These are phyloP conservation scores for Conistra vaccinii DNA, from an alignment of 2,888 invertebrate genomes.

Conservation along the genomic window DNA sequence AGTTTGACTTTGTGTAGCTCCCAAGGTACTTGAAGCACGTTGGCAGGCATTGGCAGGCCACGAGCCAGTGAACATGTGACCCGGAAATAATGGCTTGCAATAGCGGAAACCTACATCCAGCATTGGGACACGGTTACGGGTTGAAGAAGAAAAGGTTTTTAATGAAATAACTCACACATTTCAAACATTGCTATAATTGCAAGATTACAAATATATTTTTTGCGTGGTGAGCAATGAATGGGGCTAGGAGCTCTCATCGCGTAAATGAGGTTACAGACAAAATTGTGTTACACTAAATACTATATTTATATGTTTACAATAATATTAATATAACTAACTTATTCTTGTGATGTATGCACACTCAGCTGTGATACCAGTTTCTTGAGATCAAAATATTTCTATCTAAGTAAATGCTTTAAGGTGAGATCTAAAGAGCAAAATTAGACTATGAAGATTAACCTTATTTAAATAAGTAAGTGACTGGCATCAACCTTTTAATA, in stretches of 20 bases:
- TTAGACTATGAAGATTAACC: background rate
- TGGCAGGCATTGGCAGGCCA: no score
- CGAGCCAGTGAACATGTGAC: no score
- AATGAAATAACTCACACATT: conserved; percentile 23
- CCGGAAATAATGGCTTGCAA: background rate
- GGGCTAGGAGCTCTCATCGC: background rate
- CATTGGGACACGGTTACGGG: background rate
- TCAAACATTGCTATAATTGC: conserved; percentile 28
- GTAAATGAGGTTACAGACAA: background rate
- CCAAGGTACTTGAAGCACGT: no score
- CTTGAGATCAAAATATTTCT: conserved; percentile 42
- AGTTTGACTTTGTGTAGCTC: no score
- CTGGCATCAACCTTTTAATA: background rate
- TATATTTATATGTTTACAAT: background rate
- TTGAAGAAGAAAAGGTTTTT: background rate
- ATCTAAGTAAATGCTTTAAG: conserved; percentile 7
- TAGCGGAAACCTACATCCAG: background rate
- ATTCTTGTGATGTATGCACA: conserved; percentile 20
- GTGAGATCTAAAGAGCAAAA: background rate
- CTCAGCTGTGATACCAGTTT: background rate
- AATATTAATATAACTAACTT: background rate
- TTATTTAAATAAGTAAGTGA: background rate
- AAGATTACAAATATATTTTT: conserved; percentile 26
- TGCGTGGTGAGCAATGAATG: background rate
- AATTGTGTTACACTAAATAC: background rate